Conservation (phyloP, 2,888 invertebrate genomes). For the Alloscopus bannaensis region DNA sequence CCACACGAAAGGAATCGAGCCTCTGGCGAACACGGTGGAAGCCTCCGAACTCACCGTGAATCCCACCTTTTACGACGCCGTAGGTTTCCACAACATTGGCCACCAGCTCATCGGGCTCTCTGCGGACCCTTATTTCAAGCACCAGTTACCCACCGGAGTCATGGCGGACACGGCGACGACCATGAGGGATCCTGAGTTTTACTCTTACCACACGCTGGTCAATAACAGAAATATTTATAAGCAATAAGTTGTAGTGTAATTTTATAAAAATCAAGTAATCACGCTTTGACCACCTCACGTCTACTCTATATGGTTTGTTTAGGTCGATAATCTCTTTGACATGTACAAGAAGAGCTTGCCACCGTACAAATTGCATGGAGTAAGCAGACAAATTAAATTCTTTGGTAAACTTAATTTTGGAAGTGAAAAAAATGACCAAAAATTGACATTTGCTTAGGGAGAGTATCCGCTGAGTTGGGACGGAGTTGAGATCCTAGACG, state of each 20-base stretch:
- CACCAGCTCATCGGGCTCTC: conserved; percentile 54
- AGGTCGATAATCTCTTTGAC: conserved; percentile 87
- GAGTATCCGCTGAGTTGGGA: conserved; percentile 58
- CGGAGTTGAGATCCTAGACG: conserved; percentile 42
- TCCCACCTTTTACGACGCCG: conserved; percentile 79
- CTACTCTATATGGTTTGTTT: too few relatives aligned
- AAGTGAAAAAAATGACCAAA: conserved; percentile 5
- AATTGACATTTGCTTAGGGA: conserved; percentile 32
- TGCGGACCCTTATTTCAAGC: conserved; percentile 42
- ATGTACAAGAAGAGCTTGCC: conserved; percentile 84
- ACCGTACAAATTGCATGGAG: conserved; percentile 78
- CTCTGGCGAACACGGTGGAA: conserved; percentile 88
- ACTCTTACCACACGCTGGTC: conserved; percentile 85
- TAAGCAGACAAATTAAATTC: conserved; percentile 28
- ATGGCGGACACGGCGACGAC: conserved; percentile 90
- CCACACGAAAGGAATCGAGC: conserved; percentile 85
- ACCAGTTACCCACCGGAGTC: conserved; percentile 8
- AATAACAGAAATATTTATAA: too few relatives aligned
- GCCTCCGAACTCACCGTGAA: conserved; percentile 77
- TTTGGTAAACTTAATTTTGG: not conserved
- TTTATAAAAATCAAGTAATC: too few relatives aligned
- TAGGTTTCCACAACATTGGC: conserved; percentile 60
- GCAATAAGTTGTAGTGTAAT: too few relatives aligned
- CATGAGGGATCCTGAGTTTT: conserved; percentile 91
- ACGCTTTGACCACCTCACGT: too few relatives aligned